Evolutionary conservation across 2,113 vertebrate species (phyloP).

Genomic region (Odocoileus virginianus): DNA sequence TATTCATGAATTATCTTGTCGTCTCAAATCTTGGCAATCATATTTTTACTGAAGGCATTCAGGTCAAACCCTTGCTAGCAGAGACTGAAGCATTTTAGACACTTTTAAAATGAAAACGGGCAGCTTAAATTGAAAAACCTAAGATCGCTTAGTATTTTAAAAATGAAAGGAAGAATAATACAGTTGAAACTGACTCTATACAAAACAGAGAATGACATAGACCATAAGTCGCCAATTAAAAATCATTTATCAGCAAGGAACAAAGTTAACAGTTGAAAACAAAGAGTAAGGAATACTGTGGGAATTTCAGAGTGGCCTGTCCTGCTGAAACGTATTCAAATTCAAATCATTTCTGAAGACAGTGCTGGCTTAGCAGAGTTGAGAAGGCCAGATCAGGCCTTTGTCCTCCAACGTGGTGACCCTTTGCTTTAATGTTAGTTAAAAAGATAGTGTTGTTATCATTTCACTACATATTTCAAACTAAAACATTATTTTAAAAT

Average conservation of each 20-base stretch:
- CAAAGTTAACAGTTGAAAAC: neutral
- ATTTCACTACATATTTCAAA: neutral
- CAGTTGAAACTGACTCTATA: neutral
- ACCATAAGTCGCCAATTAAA: neutral
- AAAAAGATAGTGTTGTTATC: neutral
- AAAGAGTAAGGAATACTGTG: neutral
- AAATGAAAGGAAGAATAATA: neutral
- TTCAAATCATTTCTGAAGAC: conserved; percentile 44
- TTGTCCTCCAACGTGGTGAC: neutral
- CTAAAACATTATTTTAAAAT: neutral
- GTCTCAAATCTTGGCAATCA: conserved; percentile 9
- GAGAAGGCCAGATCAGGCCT: neutral
- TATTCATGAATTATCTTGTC: conserved; percentile 18
- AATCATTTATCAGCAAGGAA: neutral
- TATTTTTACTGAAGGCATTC: conserved; percentile 34
- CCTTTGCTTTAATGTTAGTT: neutral
- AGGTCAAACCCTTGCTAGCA: conserved; percentile 7
- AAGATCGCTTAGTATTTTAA: neutral
- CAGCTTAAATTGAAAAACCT: neutral
- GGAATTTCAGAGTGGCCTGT: neutral
- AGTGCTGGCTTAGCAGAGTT: neutral
- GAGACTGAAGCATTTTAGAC: neutral
- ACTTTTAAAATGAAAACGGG: neutral
- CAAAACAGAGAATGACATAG: neutral
- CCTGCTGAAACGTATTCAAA: conserved; percentile 4